Evolutionary conservation across 2,797 vertebrate species (phyloP), one percentile per base, ranked within the genome.

Genomic region (Decapterus maruadsi): DNA sequence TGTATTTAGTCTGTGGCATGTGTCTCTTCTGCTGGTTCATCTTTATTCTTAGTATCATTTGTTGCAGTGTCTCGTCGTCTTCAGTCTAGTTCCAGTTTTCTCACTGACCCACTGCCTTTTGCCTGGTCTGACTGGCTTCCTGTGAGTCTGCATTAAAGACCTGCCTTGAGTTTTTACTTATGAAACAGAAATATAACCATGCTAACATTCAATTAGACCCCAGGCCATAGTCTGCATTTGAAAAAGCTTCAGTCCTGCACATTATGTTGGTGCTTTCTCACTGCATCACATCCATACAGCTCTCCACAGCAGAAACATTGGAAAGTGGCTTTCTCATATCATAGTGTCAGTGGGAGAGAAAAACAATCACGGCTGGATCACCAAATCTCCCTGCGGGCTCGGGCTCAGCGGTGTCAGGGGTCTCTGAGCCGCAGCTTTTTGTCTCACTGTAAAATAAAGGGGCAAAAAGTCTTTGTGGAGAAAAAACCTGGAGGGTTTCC

Each of bases 401-500:
- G 14, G 61, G 36, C 58, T 57, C 57, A 36, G 51, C 31, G 17
- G 50, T 55, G 43, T 55, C 48, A 8, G 20, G 17, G 31, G 9
- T 43, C 43, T 65, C 20, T 1, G 34, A 75, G 68, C 71, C 26
- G 40, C 4, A 73, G 65, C 29, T 60, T 66, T 8, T 46, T 82
- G 56, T 50, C 10, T 69, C 54, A 29, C n/a, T 57, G 36, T 54
- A 59, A 40, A 53, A 54, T 48, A 48, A 48, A 8, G 19, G 46
- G 36, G 42, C 12, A 45, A 58, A 64, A 72, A 76, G 36, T 48
- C 55, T 45, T 55, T 56, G 56, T 31, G 31, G 43, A 53, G 62
- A 80, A 75, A 36, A 36, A 8, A 36, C 0, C 22, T 6, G 9
- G 53, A 77, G 75, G 75, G 68, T 80, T 63, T 72, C 14, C 12